Conservation (phyloP, 2,113 vertebrate species). For the Penelope pileata region DNA sequence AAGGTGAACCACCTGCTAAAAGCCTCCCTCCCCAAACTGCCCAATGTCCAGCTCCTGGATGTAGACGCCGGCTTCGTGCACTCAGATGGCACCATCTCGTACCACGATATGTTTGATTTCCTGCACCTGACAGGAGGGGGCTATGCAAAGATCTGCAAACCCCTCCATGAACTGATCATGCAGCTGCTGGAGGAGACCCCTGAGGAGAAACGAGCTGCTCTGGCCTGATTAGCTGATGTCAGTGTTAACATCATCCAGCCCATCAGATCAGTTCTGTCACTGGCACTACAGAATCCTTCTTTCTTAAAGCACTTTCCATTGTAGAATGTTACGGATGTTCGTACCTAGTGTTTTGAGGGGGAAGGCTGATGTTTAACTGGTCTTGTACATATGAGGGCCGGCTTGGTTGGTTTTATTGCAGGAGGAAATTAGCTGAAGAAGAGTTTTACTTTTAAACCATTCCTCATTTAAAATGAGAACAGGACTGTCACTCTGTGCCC, state of each 20-base stretch:
- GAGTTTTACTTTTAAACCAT: slow-evolving; percentile 71
- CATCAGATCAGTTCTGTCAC: slow-evolving; percentile 78
- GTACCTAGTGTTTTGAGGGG: slow-evolving; percentile 78
- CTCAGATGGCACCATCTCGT: slow-evolving; percentile 91
- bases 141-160: slow-evolving; percentile 88
- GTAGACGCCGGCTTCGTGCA: slow-evolving; percentile 89
- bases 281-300: slow-evolving; percentile 83
- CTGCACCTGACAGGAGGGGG: slow-evolving; percentile 93
- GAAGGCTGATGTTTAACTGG: slow-evolving; percentile 70
- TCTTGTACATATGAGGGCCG: slow-evolving; percentile 47
- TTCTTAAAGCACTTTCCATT: slow-evolving; percentile 82
- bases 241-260: slow-evolving; percentile 56
- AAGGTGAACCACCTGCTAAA: slow-evolving; percentile 88
- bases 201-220: slow-evolving; percentile 89
- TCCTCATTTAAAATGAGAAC: slow-evolving; percentile 67
- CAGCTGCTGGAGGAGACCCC: slow-evolving; percentile 97
- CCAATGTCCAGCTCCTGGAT: slow-evolving; percentile 89
- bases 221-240: slow-evolving; percentile 82
- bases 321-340: slow-evolving; percentile 77
- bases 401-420: slow-evolving; percentile 66
- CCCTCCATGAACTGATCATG: slow-evolving; percentile 95
- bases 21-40: slow-evolving; percentile 84
- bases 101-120: slow-evolving; percentile 97
- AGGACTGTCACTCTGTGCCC: slow-evolving; percentile 65
- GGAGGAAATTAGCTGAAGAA: slow-evolving; percentile 71